phyloP scores from a whole-genome alignment of 2,113 vertebrate genomes.

The Sphyrna mokarran region DNA sequence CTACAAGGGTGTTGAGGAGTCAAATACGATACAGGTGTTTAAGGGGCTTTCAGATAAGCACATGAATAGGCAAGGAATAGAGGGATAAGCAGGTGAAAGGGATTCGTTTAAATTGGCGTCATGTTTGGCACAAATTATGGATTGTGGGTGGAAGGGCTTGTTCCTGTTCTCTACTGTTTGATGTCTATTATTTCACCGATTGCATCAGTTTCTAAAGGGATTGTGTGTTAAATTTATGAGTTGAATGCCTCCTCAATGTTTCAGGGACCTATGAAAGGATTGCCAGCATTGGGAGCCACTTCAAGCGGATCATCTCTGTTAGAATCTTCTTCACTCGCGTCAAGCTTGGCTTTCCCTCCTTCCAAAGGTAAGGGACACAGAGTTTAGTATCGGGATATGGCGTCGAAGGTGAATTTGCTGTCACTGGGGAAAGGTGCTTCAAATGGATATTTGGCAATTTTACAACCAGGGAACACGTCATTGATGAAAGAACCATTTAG shows the following conservation, averaged over 20 bases:
- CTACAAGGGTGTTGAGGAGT: no score
- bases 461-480: no score
- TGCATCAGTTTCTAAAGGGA: neutral
- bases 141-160: no score
- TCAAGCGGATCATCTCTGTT: neutral
- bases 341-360: neutral
- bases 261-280: constrained; percentile 53
- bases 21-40: no score
- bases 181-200: no score
- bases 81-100: no score
- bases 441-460: neutral
- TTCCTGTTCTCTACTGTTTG: no score
- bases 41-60: no score
- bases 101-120: no score
- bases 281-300: constrained; percentile 42
- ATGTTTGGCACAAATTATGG: no score
- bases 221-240: neutral
- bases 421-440: neutral
- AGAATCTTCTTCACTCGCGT: neutral
- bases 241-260: constrained; percentile 37
- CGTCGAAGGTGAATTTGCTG: neutral
- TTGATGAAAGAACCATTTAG: no score
- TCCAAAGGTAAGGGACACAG: neutral
- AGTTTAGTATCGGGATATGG: neutral
- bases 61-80: no score